Evolutionary conservation across 2,888 invertebrate species (phyloP).

Genomic region (Balanococcus diminutus): DNA sequence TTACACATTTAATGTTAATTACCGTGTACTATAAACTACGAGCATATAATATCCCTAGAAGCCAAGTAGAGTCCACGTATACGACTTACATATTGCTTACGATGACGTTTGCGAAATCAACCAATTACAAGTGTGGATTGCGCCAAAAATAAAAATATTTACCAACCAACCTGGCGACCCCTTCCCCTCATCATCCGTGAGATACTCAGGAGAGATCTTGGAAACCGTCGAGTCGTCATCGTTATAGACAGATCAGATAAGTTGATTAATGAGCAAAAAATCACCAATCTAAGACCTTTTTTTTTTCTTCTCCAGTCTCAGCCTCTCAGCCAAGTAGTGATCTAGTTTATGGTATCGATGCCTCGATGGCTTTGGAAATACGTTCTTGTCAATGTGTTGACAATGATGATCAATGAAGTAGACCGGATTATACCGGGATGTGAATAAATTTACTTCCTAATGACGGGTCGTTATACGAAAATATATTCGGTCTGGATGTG

Average conservation of each 20-base stretch:
- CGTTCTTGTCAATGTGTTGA: neutral
- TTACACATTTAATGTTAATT: slow-evolving; percentile 10
- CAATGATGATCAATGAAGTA: neutral
- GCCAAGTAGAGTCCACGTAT: too few species aligned
- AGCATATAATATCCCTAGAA: neutral
- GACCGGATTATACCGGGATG: neutral
- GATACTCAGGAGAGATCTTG: too few species aligned
- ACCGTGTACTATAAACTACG: neutral
- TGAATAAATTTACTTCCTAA: neutral
- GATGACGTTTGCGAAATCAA: too few species aligned
- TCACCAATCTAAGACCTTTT: neutral
- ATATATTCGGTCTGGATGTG: neutral
- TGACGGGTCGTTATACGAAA: neutral
- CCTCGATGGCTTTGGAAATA: too few species aligned
- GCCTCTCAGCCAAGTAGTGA: neutral
- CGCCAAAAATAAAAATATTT: neutral
- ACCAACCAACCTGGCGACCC: too few species aligned
- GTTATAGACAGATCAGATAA: neutral
- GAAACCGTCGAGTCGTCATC: too few species aligned
- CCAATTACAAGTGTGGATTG: neutral
- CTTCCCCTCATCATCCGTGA: too few species aligned
- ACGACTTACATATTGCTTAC: too few species aligned
- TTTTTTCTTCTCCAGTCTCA: too few species aligned
- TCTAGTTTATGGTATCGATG: neutral
- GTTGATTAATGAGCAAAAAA: neutral